Conservation (phyloP, 2,113 vertebrate species). For the Cettia cetti region DNA sequence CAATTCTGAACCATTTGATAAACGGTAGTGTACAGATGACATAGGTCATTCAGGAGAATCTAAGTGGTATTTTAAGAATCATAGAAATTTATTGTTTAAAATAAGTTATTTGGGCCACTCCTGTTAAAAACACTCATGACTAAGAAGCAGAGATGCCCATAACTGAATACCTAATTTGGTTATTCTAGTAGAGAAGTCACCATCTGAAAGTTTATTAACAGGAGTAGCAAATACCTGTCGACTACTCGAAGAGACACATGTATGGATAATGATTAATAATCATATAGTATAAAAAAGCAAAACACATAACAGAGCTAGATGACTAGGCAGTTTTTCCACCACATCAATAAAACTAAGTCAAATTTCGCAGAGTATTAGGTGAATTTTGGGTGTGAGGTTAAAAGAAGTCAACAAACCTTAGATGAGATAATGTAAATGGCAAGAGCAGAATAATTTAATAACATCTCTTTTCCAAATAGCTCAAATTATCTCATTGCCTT, state of each 20-base stretch:
- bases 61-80: neutral
- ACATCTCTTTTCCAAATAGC: neutral
- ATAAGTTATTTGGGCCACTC: neutral
- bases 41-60: neutral
- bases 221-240: neutral
- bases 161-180: neutral
- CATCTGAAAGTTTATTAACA: neutral
- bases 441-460: neutral
- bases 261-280: neutral
- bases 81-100: neutral
- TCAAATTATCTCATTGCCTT: neutral
- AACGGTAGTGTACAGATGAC: neutral
- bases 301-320: neutral
- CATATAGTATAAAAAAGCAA: neutral
- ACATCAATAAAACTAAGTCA: neutral
- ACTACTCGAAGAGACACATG: rapidly evolving
- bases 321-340: neutral
- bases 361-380: neutral
- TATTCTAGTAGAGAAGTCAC: neutral
- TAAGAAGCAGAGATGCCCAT: neutral
- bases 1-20: neutral
- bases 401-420: neutral
- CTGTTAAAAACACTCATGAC: neutral
- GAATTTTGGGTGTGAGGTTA: neutral
- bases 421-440: neutral